A percentile compares a stretch with the other conserved stretches of the same genome.
Conservation (phyloP, 2,797 vertebrate genomes). For the Enteromius trimaculatus region DNA sequence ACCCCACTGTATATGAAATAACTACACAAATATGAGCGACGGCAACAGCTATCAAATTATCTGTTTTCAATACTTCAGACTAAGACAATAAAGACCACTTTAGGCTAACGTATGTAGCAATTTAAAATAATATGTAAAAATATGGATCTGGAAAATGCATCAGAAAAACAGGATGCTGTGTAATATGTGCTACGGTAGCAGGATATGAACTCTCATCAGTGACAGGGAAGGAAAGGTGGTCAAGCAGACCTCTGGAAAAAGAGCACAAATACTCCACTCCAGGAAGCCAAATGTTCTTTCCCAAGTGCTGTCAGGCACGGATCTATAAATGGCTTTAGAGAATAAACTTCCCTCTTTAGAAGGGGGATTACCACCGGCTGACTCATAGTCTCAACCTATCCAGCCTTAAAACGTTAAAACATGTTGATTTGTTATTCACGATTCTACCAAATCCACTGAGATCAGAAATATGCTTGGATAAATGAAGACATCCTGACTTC, state of each 20-base stretch:
- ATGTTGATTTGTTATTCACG: constrained; percentile 9
- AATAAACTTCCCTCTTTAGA: constrained; percentile 51
- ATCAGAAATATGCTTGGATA: constrained; percentile 36
- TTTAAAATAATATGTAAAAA: background rate
- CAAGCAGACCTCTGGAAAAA: constrained; percentile 62
- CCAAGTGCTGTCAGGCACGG: constrained; percentile 52
- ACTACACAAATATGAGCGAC: background rate
- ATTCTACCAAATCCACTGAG: constrained; percentile 40
- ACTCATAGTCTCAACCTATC: constrained; percentile 6
- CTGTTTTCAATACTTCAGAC: background rate
- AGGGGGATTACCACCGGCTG: constrained; percentile 6
- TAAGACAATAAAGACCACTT: background rate
- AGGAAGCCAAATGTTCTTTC: constrained; percentile 73
- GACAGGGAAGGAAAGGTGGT: constrained; percentile 67
- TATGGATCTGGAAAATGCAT: constrained; percentile 59
- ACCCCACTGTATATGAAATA: background rate
- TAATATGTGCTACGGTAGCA: constrained; percentile 56
- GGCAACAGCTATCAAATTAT: background rate
- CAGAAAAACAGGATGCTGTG: constrained; percentile 71
- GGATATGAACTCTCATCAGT: constrained; percentile 49
- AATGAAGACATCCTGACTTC: constrained; percentile 43
- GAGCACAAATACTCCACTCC: constrained; percentile 61
- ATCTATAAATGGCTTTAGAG: constrained; percentile 69
- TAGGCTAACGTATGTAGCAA: background rate
- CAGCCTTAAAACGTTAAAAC: background rate